phyloP scores from a whole-genome alignment of 1,140 invertebrate genomes.

The Pseudachorutes palmiensis region DNA sequence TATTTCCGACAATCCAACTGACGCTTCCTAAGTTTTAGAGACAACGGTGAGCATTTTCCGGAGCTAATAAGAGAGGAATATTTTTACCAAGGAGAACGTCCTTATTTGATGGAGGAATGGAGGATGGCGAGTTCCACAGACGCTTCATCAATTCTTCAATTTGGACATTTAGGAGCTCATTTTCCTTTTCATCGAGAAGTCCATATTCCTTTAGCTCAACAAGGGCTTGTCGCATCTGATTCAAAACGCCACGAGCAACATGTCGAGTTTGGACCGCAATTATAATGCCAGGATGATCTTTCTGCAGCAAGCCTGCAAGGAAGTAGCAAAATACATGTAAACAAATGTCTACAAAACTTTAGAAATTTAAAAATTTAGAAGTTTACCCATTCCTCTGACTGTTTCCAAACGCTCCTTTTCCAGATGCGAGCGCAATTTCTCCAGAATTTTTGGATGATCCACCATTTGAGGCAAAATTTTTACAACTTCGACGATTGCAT shows the following conservation, averaged over 20 bases:
- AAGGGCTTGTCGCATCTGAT: conserved; percentile 43
- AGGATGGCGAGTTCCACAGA: conserved; percentile 26
- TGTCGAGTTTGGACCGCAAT: conserved; percentile 47
- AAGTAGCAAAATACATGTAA: not conserved
- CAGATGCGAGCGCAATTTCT: conserved; percentile 22
- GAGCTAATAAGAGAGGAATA: too few relatives aligned
- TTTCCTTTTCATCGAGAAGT: conserved; percentile 35
- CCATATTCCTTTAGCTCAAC: conserved; percentile 42
- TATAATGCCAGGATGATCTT: conserved; percentile 45
- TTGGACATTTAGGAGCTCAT: conserved; percentile 11
- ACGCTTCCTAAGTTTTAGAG: conserved; percentile 19
- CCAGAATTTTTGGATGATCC: conserved; percentile 42
- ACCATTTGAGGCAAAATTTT: conserved; percentile 48
- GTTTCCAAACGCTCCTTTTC: conserved; percentile 23
- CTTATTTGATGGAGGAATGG: conserved; percentile 11
- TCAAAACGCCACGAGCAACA: conserved; percentile 45
- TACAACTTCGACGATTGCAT: conserved; percentile 50
- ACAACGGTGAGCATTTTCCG: not conserved
- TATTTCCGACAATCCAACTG: conserved; percentile 24
- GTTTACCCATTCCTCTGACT: conserved; percentile 29
- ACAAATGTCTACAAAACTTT: not conserved
- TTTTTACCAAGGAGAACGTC: conserved; percentile 6
- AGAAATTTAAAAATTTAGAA: not conserved
- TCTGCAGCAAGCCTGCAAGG: conserved; percentile 39
- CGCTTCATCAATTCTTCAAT: conserved; percentile 35